Conservation (phyloP, 2,888 invertebrate species). For the Trachelus tabidus region DNA sequence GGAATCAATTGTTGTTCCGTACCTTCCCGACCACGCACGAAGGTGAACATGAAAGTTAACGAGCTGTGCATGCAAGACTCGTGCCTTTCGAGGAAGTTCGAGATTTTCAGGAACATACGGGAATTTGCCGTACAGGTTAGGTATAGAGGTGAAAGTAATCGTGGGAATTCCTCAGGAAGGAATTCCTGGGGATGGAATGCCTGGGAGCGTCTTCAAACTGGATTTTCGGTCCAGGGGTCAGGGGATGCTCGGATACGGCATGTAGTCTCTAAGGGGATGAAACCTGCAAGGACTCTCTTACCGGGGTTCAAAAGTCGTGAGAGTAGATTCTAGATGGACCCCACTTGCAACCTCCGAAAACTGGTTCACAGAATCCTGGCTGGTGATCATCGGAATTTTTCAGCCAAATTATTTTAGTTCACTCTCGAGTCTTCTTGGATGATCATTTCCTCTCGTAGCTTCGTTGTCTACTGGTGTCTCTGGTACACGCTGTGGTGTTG, state of each 20-base stretch:
- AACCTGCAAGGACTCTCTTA: neutral
- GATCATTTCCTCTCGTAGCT: neutral
- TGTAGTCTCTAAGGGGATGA: neutral
- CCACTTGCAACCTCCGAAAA: neutral
- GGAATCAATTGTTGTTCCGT: slow-evolving; percentile 36
- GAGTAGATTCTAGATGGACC: slow-evolving; percentile 1
- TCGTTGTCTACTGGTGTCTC: neutral
- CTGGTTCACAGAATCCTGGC: slow-evolving; percentile 5
- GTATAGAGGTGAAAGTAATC: neutral
- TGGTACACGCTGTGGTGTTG: neutral
- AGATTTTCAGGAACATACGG: neutral
- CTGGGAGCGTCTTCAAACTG: neutral
- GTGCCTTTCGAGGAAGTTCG: neutral
- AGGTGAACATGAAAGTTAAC: neutral
- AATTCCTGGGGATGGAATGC: neutral
- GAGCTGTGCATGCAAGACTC: neutral
- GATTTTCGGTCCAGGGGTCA: neutral
- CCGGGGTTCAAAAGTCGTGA: slow-evolving; percentile 16
- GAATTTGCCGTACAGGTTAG: neutral
- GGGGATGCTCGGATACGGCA: neutral
- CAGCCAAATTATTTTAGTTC: neutral
- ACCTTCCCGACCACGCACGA: neutral
- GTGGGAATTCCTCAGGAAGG: neutral
- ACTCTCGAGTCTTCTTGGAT: neutral
- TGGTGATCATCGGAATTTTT: neutral